A percentile compares a stretch with the other conserved stretches of the same genome.
Evolutionary conservation across 2,888 invertebrate genomes (phyloP).

Genomic region (Opisthograptis luteolata): DNA sequence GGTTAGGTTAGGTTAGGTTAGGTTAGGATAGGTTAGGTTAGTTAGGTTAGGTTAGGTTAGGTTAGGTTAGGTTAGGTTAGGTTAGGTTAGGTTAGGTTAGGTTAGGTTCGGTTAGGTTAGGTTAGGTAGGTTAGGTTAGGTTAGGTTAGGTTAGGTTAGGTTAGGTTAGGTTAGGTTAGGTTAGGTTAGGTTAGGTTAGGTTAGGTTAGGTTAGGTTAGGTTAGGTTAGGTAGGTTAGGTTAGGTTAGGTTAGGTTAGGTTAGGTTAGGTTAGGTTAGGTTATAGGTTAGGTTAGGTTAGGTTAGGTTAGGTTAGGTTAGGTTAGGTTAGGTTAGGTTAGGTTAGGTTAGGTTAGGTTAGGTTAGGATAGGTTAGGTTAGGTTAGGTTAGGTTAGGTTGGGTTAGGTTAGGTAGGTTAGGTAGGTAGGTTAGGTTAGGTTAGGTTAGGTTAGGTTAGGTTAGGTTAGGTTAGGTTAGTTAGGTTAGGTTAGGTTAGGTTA

Average conservation of each 20-base stretch:
- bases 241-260: conserved; percentile 23
- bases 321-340: conserved; percentile 33
- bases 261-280: conserved; percentile 25
- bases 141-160: too few relatives aligned
- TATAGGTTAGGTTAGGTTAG: conserved; percentile 28
- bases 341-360: conserved; percentile 27
- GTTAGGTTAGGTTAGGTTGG: too few relatives aligned
- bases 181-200: too few relatives aligned
- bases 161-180: too few relatives aligned
- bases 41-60: conserved; percentile 33
- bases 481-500: conserved; percentile 25
- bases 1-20: conserved; percentile 30
- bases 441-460: conserved; percentile 25
- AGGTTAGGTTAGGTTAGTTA: conserved; percentile 28
- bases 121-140: too few relatives aligned
- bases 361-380: conserved; percentile 29
- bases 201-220: too few relatives aligned
- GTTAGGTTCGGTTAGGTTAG: too few relatives aligned
- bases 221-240: conserved; percentile 17
- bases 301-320: conserved; percentile 37
- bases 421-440: conserved; percentile 24
- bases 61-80: too few relatives aligned
- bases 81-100: too few relatives aligned
- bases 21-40: conserved; percentile 32
- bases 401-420: too few relatives aligned